These are phyloP conservation scores for Leptosomus discolor DNA, from an alignment of 2,113 vertebrate genomes.

Conservation along the genomic window DNA sequence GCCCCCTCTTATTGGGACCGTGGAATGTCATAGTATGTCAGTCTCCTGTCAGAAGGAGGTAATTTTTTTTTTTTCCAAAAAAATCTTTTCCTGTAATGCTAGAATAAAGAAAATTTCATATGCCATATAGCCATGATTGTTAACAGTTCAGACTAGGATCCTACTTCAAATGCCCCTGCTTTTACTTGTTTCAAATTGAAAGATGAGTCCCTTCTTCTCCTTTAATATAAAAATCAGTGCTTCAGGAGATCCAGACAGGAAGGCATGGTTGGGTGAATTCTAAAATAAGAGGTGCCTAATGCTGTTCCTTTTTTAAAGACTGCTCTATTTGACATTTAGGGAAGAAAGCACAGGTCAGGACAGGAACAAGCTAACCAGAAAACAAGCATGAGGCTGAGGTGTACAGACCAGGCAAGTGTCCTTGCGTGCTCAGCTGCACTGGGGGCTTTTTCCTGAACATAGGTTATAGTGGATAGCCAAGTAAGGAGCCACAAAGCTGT, in stretches of 20 bases:
- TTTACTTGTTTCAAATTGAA: not conserved
- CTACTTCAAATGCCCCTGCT: not conserved
- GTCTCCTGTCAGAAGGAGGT: not conserved
- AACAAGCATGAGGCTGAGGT: not conserved
- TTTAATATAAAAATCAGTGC: not conserved
- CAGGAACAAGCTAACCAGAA: not conserved
- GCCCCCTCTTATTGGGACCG: rapidly evolving
- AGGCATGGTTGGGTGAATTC: not conserved
- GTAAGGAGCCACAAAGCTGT: not conserved
- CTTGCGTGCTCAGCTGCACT: not conserved
- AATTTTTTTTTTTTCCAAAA: not conserved
- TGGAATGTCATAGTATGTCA: not conserved
- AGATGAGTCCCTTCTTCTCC: not conserved
- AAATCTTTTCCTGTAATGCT: not conserved
- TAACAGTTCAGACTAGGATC: not conserved
- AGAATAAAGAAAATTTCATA: not conserved
- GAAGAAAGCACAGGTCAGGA: not conserved
- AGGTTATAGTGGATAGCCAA: not conserved
- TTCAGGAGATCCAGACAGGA: not conserved
- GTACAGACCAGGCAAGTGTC: not conserved
- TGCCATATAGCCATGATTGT: not conserved
- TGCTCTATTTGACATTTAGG: not conserved
- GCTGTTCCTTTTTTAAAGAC: not conserved
- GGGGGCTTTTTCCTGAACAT: not conserved
- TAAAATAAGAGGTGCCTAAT: not conserved